Evolutionary conservation across 2,113 vertebrate species (phyloP).

Genomic region (human (Homo sapiens)): GRCh38 chr6:110995001-110995500

Average conservation of each 20-base stretch:
- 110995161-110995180: too few relatives aligned
- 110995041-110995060: too few relatives aligned
- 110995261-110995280: neutral
- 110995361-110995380: neutral
- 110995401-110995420: neutral
- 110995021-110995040: too few relatives aligned
- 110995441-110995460: neutral
- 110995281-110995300: neutral
- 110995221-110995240: neutral
- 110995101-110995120: too few relatives aligned
- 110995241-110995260: neutral
- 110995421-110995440: neutral
- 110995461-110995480: neutral
- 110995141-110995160: too few relatives aligned
- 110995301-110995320: neutral
- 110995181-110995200: too few relatives aligned
- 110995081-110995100: too few relatives aligned
- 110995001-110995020: too few relatives aligned
- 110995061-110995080: too few relatives aligned
- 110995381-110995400: neutral
- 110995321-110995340: neutral
- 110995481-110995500: neutral
- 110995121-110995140: too few relatives aligned
- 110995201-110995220: neutral
- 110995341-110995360: neutral